phyloP scores from a whole-genome alignment of 2,113 vertebrate genomes.

The Solea solea region DNA sequence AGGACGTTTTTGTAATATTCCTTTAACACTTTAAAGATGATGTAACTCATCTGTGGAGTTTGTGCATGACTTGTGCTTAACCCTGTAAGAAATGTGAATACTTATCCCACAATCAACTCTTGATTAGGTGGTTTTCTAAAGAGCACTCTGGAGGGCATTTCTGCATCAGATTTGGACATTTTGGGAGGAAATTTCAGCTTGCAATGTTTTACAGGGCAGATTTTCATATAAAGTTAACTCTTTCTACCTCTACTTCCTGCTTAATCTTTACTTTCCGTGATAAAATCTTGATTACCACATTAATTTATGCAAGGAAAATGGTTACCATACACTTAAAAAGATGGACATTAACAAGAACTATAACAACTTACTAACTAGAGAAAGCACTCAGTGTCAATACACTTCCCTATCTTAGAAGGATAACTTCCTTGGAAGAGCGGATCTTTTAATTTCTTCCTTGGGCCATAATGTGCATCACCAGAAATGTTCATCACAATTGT shows the following conservation, averaged over 20 bases:
- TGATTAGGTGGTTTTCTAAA: conserved; percentile 43
- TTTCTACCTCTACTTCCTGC: background rate
- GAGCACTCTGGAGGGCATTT: conserved; percentile 26
- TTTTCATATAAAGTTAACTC: conserved; percentile 8
- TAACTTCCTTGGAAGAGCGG: too few relatives aligned
- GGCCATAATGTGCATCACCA: too few relatives aligned
- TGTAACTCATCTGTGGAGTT: conserved; percentile 62
- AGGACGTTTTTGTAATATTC: conserved; percentile 71
- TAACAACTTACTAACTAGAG: too few relatives aligned
- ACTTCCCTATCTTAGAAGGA: too few relatives aligned
- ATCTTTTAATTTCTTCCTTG: too few relatives aligned
- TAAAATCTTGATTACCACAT: too few relatives aligned
- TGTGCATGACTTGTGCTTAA: conserved; percentile 48
- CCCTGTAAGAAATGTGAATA: conserved; percentile 56
- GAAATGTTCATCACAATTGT: too few relatives aligned
- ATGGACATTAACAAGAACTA: too few relatives aligned
- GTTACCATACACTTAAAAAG: too few relatives aligned
- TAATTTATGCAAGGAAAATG: too few relatives aligned
- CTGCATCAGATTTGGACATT: conserved; percentile 5
- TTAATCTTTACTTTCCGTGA: too few relatives aligned
- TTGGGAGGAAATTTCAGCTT: conserved; percentile 9
- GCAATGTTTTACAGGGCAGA: conserved; percentile 25
- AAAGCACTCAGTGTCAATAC: too few relatives aligned
- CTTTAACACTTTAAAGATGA: conserved; percentile 66
- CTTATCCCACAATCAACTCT: conserved; percentile 52